These are phyloP conservation scores for Strongylocentrotus purpuratus DNA, from an alignment of 35 echinoderm and acorn worm genomes.

Conservation along the genomic window DNA sequence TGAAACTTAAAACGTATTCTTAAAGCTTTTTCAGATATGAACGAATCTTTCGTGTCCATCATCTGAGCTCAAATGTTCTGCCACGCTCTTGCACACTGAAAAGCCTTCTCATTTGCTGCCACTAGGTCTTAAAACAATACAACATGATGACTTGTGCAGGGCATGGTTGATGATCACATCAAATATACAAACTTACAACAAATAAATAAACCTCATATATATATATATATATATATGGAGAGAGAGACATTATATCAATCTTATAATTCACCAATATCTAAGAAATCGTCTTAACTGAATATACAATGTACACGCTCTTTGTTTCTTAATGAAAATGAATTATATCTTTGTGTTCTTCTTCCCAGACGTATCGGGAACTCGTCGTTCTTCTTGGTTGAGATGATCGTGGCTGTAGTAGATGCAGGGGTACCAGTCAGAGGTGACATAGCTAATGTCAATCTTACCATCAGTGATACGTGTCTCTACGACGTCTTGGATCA, in stretches of 20 bases:
- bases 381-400: slow-evolving; percentile 56
- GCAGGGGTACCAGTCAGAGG: slow-evolving; percentile 70
- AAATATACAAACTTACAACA: too few species aligned
- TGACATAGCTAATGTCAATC: slow-evolving; percentile 66
- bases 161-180: too few species aligned
- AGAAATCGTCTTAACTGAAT: too few species aligned
- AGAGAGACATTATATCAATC: slow-evolving; percentile 41
- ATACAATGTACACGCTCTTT: slow-evolving; percentile 59
- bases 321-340: slow-evolving; percentile 10
- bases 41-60: too few species aligned
- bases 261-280: slow-evolving; percentile 34
- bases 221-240: slow-evolving; percentile 56
- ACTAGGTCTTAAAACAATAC: too few species aligned
- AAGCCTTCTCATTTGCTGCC: too few species aligned
- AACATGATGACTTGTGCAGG: too few species aligned
- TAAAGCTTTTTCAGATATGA: too few species aligned
- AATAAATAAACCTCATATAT: too few species aligned
- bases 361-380: slow-evolving; percentile 58
- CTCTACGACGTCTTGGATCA: slow-evolving; percentile 63
- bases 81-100: too few species aligned
- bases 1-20: not conserved
- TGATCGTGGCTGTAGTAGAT: slow-evolving; percentile 84
- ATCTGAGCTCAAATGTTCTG: too few species aligned
- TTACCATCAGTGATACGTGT: slow-evolving; percentile 81
- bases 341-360: not conserved